Conservation (phyloP, 2,797 vertebrate species). For the Trematomus bernacchii region DNA sequence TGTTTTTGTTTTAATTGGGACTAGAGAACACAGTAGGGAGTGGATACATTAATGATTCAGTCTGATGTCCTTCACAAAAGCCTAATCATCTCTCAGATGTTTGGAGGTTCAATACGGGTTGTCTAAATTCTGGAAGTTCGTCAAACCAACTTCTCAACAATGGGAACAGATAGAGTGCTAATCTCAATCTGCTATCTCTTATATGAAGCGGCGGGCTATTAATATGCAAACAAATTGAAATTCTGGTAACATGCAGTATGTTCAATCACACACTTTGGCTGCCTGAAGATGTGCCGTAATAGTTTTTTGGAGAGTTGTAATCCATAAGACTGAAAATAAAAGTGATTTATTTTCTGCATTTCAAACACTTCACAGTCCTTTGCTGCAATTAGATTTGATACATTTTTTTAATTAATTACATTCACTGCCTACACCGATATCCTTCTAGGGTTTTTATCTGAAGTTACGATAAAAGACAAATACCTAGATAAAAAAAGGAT, state of each 20-base stretch:
- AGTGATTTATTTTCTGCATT: conserved; percentile 23
- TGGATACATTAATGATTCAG: conserved; percentile 38
- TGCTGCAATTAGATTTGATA: conserved; percentile 35
- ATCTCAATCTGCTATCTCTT: conserved; percentile 12
- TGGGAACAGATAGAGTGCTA: conserved; percentile 8
- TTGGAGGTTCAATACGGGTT: conserved; percentile 17
- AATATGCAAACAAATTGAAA: neutral
- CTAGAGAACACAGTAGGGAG: conserved; percentile 25
- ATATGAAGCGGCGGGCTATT: neutral
- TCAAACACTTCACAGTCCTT: conserved; percentile 33
- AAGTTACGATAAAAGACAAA: conserved; percentile 36
- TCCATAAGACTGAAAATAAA: conserved; percentile 3
- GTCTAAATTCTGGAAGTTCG: conserved; percentile 8
- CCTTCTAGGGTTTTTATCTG: conserved; percentile 11
- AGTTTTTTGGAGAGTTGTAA: too few relatives aligned
- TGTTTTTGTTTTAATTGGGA: conserved; percentile 39
- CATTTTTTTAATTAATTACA: conserved; percentile 30
- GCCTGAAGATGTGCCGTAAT: neutral
- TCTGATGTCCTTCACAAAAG: conserved; percentile 31
- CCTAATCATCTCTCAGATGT: conserved; percentile 45
- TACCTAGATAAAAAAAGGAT: conserved; percentile 13
- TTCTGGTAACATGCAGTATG: neutral
- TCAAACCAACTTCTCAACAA: conserved; percentile 6
- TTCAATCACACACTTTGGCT: neutral
- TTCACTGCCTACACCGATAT: neutral